Evolutionary conservation across 2,888 invertebrate genomes (phyloP), one percentile per base, ranked within the genome.

Genomic region (Agriopis marginaria): DNA sequence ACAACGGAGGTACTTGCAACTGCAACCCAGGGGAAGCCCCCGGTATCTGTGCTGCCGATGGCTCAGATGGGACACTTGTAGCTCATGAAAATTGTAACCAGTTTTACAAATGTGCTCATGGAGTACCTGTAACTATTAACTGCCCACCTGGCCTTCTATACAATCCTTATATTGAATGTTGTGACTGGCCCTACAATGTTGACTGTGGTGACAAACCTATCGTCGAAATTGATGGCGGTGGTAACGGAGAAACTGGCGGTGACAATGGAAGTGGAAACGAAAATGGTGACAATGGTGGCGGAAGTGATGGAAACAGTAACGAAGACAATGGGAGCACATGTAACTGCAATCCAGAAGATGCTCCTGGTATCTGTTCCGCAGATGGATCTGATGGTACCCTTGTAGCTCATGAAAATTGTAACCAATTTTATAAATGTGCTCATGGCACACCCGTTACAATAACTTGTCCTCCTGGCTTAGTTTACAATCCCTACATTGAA

Each of bases 51-150:
- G 82, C 80, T 3, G 72, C 68, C 17, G 70, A 72, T 0, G 79
- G 73, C 0, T 84, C 85, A 7, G 79, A 82, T 7, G 82, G 85
- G 8, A 64, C 75, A 4, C 72, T 85, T 0, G 74, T 87, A 0
- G 85, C 84, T 44, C 82, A 86, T 40, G 82, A 86, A 70, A 79
- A 82, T 62, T 87, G 87, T 67, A 83, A 84, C 63, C 76, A 84
- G 62, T 88, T 83, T 75, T 87, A 86, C 71, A 76, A 78, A 40
- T 87, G 87, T 12, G 66, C 59, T 9, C 50, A 76, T 3, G 85
- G 87, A 0, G 56, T 39, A 11, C 83, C 86, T 0, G 78, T 86
- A 0, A 72, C 75, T 0, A n/a, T 78, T 0, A 66, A 50, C 7
- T 88, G 88, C 59, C 72, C 72, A 5, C 44, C 44, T 9, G 73